Conservation (phyloP, 2,797 vertebrate genomes). For the Uromys caudimaculatus region DNA sequence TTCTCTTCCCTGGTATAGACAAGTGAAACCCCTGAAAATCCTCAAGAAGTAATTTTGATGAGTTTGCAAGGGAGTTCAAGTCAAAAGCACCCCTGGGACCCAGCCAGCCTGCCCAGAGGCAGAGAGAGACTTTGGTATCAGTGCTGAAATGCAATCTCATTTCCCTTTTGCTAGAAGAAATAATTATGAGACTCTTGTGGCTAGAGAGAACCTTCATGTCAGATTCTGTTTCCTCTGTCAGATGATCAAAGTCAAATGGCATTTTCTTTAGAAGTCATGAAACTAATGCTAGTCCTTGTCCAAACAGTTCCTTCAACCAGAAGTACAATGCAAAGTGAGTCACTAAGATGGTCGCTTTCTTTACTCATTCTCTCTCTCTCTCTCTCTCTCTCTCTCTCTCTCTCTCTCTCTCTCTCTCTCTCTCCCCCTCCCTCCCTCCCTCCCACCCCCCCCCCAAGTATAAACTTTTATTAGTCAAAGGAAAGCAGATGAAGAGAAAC, state of each 20-base stretch:
- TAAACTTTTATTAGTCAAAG: slow-evolving; percentile 16
- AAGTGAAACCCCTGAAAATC: neutral
- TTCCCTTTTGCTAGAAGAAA: slow-evolving; percentile 39
- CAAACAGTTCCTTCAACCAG: neutral
- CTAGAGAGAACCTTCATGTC: slow-evolving; percentile 25
- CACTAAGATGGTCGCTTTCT: slow-evolving; percentile 45
- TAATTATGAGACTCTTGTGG: neutral
- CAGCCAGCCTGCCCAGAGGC: neutral
- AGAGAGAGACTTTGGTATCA: neutral
- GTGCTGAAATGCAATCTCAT: neutral
- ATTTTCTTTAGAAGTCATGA: slow-evolving; percentile 50
- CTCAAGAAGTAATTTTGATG: neutral
- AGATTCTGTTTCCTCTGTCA: slow-evolving; percentile 46
- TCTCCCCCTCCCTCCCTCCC: neutral
- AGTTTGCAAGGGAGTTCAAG: neutral
- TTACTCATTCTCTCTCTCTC: neutral
- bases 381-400: neutral
- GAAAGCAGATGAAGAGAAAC: slow-evolving; percentile 60
- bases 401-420: neutral
- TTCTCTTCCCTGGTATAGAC: neutral
- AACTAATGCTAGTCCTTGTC: neutral
- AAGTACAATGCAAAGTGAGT: slow-evolving; percentile 1
- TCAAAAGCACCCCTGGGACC: neutral
- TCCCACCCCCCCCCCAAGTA: neutral
- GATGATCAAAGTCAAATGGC: slow-evolving; percentile 11